Evolutionary conservation across 2,113 vertebrate species (phyloP).

Genomic region (Gila orcuttii): DNA sequence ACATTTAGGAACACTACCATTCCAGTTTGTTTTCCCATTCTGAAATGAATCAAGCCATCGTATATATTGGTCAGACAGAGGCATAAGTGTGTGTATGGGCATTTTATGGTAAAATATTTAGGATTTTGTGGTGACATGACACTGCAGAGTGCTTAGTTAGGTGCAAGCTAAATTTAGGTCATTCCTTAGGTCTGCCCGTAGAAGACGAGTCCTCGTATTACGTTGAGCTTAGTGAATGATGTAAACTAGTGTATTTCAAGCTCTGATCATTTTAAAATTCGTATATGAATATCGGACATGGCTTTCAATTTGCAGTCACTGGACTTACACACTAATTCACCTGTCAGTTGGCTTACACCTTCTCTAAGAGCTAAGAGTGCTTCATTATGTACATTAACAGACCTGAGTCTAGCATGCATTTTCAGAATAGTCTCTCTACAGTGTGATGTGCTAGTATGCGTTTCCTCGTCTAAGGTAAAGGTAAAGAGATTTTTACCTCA

Average conservation of each 20-base stretch:
- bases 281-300: background rate
- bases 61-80: background rate
- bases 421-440: background rate
- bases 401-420: constrained; percentile 39
- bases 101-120: constrained; percentile 10
- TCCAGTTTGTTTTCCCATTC: background rate
- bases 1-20: background rate
- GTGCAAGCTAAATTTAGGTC: constrained; percentile 49
- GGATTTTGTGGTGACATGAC: background rate
- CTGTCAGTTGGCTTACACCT: background rate
- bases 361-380: background rate
- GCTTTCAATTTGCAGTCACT: constrained; percentile 16
- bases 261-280: background rate
- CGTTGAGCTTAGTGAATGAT: constrained; percentile 31
- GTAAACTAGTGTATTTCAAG: background rate
- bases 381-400: background rate
- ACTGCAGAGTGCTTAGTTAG: constrained; percentile 18
- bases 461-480: background rate
- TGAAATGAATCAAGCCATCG: background rate
- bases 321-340: background rate
- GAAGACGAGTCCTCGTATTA: constrained; percentile 33
- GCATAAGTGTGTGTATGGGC: background rate
- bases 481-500: background rate
- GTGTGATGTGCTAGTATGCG: background rate
- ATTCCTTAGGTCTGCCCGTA: constrained; percentile 20